Evolutionary conservation across 2,113 vertebrate species (phyloP), one percentile per base, ranked within the genome.

Genomic region (Martes martes): DNA sequence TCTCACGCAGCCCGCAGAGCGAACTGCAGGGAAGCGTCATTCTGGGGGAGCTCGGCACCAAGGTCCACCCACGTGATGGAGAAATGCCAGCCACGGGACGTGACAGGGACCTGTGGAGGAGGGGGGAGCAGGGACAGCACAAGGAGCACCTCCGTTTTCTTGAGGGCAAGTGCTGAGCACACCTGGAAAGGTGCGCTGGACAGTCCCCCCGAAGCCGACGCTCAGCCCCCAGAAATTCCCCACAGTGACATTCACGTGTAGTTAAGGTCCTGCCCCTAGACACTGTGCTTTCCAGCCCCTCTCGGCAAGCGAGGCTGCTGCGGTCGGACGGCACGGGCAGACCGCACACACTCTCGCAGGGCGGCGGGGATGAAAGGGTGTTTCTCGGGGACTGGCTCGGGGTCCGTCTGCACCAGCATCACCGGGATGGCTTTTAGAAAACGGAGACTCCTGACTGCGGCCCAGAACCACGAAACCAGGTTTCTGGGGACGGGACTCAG

Each of bases 201-300:
- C 47, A 19, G 5, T 67, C 61, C 85, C 47, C 65, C 31, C 18
- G 92, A 15, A 71, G 6, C 52, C 69, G 57, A 0, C 31, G 61
- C 61, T 24, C 2, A 8, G 21, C 11, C 7, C 2, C 33, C 45
- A 18, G 23, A 57, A 59, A 59, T 16, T 28, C 18, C 50, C 81
- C n/a, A 5, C 18, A 5, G 23, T 31, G 45, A 76, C 83, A 33
- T 6, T 1, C 11, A 2, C 2, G 2, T 0, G 2, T 36, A 19
- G 18, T 24, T 31, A 80, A 82, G 79, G 23, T 7, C 31, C 63
- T 84, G 6, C 11, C 33, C 61, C 21, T 23, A 33, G 52, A 47
- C 0, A 11, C 45, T 82, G 6, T 23, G 24, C 10, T 47, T 67
- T 50, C n/a, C 69, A 67, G 63, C 0, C 1, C 9, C 47, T 63